Evolutionary conservation across 2,113 vertebrate genomes (phyloP), one percentile per base, ranked within the genome.

Genomic region (Calidris pugnax): DNA sequence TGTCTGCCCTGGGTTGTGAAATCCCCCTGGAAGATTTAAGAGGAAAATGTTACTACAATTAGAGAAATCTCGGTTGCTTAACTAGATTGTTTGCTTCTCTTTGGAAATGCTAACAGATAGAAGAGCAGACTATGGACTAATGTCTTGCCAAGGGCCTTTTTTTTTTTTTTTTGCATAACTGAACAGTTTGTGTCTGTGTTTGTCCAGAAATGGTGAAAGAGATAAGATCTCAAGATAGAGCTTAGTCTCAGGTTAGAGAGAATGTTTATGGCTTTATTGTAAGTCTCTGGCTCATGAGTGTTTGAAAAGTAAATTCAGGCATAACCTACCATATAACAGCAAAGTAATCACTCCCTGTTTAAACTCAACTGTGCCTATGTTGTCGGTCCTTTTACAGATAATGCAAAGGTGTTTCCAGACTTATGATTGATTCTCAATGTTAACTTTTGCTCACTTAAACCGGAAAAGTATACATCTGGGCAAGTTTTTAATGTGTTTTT

Each of bases 91-190:
- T 90, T 62, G 30, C 89, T 89, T 91, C 89, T 82, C 62, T 85
- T 87, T 87, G 80, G 87, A 76, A 91, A 85, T 83, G 62, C 53
- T 90, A 69, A 60, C 48, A 92, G 79, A 85, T 51, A 94, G 39
- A 57, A 87, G 39, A 57, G 62, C 45, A 89, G 81, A 73, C 78
- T 82, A 45, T 33, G 63, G 63, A 71, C 39, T 78, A 77, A 67
- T 63, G 60, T 63, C 67, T 91, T 90, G 85, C 93, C 62, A 85
- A 89, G 35, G 45, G 66, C 63, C 55, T 76, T 93, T 57, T 55
- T 64, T 41, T 64, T 62, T 48, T 21, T 64, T 41, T 64, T 62
- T 48, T 32, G 19, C 13, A 15, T 37, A 84, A 78, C 33, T 81
- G n/a, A 60, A 23, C 9, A 18, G 39, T 90, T 76, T 77, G 27